phyloP scores from a whole-genome alignment of 2,888 invertebrate genomes.

The Neoaliturus tenellus region DNA sequence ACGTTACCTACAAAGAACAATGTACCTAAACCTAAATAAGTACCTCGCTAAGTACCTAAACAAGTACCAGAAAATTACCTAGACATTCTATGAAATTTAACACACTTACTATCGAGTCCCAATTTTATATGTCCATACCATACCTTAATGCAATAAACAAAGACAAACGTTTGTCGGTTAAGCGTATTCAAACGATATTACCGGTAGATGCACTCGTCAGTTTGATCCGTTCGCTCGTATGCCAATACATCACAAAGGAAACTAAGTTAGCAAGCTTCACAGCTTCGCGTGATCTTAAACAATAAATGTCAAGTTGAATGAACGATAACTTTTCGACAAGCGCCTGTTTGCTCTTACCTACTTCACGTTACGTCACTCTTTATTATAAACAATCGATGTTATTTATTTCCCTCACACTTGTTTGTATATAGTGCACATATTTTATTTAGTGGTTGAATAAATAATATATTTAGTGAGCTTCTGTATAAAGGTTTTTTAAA shows the following conservation, averaged over 20 bases:
- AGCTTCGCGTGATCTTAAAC: conserved; percentile 22
- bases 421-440: background rate
- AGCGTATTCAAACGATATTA: no score
- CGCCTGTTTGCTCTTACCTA: conserved; percentile 27
- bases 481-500: no score
- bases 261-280: background rate
- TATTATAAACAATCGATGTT: conserved; percentile 4
- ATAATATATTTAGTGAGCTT: no score
- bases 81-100: background rate
- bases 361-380: background rate
- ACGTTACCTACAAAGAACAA: no score
- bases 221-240: background rate
- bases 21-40: no score
- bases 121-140: no score
- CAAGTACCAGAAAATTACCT: no score
- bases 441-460: no score
- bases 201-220: background rate
- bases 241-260: background rate
- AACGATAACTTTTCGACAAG: conserved; percentile 30
- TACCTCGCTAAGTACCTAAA: no score
- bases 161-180: no score
- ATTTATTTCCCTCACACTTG: background rate
- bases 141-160: no score
- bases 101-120: no score
- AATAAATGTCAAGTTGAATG: conserved; percentile 27